phyloP scores from a whole-genome alignment of 2,888 invertebrate genomes.

The Psococerastis gibbosa region DNA sequence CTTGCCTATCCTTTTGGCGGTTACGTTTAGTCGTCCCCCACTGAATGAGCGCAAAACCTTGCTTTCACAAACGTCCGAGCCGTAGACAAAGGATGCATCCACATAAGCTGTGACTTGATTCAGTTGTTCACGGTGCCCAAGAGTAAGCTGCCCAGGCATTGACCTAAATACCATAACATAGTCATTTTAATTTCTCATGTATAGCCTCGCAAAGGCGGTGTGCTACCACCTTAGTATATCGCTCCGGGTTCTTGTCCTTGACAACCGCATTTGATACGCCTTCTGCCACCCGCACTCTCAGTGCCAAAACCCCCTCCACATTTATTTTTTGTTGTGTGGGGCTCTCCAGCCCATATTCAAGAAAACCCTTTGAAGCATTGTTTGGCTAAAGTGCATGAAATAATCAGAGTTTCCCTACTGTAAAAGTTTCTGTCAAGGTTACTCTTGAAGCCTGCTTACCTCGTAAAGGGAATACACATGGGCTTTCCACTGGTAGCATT shows the following conservation, averaged over 20 bases:
- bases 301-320: too few species aligned
- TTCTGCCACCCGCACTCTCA: too few species aligned
- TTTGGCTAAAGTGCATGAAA: too few species aligned
- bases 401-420: too few species aligned
- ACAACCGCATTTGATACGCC: too few species aligned
- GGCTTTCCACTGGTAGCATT: conserved; percentile 26
- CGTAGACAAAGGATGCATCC: conserved; percentile 29
- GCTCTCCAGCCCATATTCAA: too few species aligned
- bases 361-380: too few species aligned
- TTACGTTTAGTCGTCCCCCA: conserved; percentile 24
- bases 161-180: conserved; percentile 14
- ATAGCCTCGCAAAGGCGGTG: too few species aligned
- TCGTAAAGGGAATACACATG: conserved; percentile 32
- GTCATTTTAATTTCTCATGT: too few species aligned
- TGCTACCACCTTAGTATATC: too few species aligned
- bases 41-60: conserved; percentile 24
- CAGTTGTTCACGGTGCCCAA: conserved; percentile 31
- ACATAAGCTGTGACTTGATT: conserved; percentile 31
- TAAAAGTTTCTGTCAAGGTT: conserved; percentile 1
- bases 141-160: conserved; percentile 29
- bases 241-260: too few species aligned
- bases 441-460: conserved; percentile 2
- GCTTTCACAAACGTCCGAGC: conserved; percentile 28
- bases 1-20: conserved; percentile 22
- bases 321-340: too few species aligned